phyloP scores from a whole-genome alignment of 2,797 vertebrate genomes.

The Chromobotia macracanthus region DNA sequence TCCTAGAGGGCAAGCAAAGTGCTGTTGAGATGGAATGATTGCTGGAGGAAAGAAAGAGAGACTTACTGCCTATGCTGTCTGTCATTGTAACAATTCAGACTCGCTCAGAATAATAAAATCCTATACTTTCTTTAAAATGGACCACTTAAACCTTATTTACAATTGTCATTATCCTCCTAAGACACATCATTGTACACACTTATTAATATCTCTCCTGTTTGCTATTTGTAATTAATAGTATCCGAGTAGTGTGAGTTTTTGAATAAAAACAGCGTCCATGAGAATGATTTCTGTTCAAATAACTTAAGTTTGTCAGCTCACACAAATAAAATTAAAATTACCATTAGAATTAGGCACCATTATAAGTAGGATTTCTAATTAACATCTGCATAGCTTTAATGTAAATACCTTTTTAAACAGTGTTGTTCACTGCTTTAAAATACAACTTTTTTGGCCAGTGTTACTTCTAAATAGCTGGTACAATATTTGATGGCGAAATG shows the following conservation, averaged over 20 bases:
- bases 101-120: slow-evolving; percentile 29
- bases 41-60: slow-evolving; percentile 18
- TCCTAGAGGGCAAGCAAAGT: slow-evolving; percentile 52
- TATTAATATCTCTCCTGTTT: not conserved
- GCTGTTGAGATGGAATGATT: slow-evolving; percentile 45
- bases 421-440: too few relatives aligned
- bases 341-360: too few relatives aligned
- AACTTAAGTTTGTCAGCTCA: too few relatives aligned
- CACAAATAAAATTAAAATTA: not conserved
- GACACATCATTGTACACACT: not conserved
- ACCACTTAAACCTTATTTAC: not conserved
- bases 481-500: too few relatives aligned
- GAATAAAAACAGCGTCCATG: not conserved
- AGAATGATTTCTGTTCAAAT: too few relatives aligned
- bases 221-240: not conserved
- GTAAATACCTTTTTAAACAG: too few relatives aligned
- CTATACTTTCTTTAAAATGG: slow-evolving; percentile 19
- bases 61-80: slow-evolving; percentile 31
- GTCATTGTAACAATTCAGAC: slow-evolving; percentile 47
- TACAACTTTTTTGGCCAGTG: too few relatives aligned
- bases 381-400: too few relatives aligned
- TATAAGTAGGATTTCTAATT: not conserved
- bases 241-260: too few relatives aligned
- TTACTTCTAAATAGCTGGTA: too few relatives aligned
- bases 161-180: not conserved